These are phyloP conservation scores for Orthonevra nobilis DNA, from an alignment of 2,888 invertebrate genomes.

Conservation along the genomic window DNA sequence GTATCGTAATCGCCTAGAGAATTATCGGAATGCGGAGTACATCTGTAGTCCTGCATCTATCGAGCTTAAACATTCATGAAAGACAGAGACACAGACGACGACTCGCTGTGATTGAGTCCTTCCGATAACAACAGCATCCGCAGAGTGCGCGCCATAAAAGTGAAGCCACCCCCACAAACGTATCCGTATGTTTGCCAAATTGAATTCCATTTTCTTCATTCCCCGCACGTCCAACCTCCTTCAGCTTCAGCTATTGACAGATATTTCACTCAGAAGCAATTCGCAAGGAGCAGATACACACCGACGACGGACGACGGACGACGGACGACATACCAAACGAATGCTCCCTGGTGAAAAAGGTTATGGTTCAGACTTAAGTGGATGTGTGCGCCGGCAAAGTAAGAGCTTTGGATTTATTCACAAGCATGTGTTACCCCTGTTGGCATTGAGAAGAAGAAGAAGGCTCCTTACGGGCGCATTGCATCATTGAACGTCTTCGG, in stretches of 20 bases:
- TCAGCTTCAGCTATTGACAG: conserved; percentile 38
- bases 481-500: neutral
- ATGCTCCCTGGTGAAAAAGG: conserved; percentile 30
- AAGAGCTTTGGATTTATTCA: conserved; percentile 38
- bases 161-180: conserved; percentile 56
- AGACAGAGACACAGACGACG: neutral
- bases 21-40: conserved; percentile 63
- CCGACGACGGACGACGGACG: conserved; percentile 30
- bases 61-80: conserved; percentile 57
- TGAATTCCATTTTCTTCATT: conserved; percentile 63
- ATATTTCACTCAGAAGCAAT: conserved; percentile 50
- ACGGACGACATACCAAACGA: conserved; percentile 3
- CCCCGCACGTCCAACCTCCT: conserved; percentile 6
- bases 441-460: no score
- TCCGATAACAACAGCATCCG: conserved; percentile 67
- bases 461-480: no score
- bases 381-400: conserved; percentile 1
- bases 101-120: conserved; percentile 61
- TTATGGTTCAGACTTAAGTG: conserved; percentile 36
- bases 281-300: conserved; percentile 50
- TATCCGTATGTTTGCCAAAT: conserved; percentile 69
- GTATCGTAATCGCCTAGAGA: conserved; percentile 52
- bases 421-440: conserved; percentile 23
- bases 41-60: conserved; percentile 45
- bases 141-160: conserved; percentile 65